Percentiles rank a stretch among this genome's conserved stretches.
Conservation (phyloP, 2,888 invertebrate species). For the Drosophila mulleri region DNA sequence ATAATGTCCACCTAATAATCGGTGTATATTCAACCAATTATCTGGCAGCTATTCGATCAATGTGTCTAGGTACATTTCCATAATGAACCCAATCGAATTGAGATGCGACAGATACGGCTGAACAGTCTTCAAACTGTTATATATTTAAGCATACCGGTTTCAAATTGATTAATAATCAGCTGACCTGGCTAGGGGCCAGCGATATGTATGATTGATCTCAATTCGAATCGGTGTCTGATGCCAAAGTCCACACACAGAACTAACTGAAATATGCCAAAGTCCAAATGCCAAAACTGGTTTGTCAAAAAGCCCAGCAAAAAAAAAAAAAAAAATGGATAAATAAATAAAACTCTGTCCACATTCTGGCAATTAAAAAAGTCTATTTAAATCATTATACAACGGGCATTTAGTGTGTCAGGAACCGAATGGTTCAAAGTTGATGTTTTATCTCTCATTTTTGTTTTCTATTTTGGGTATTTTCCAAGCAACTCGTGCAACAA, state of each 20-base stretch:
- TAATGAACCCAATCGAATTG: conserved; percentile 9
- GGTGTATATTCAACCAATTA: not conserved
- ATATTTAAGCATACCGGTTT: conserved; percentile 41
- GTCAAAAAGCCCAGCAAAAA: not conserved
- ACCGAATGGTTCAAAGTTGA: conserved; percentile 24
- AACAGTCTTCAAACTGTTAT: conserved; percentile 20
- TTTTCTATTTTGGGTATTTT: conserved; percentile 18
- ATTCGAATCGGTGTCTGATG: conserved; percentile 12
- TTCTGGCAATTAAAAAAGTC: conserved; percentile 16
- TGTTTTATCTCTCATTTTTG: not conserved
- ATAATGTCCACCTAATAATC: not conserved
- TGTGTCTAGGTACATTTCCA: conserved; percentile 40
- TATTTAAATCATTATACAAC: conserved; percentile 18
- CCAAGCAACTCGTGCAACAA: conserved; percentile 44
- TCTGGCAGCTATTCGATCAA: not conserved
- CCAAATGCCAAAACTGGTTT: conserved; percentile 38
- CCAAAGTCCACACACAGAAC: conserved; percentile 39
- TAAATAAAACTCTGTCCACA: conserved; percentile 9
- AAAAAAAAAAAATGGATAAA: not conserved
- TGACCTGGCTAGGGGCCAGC: conserved; percentile 2
- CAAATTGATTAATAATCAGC: conserved; percentile 22
- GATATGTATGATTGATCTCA: conserved; percentile 16
- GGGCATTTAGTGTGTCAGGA: conserved; percentile 12
- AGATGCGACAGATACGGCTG: conserved; percentile 10
- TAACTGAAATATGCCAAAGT: conserved; percentile 26